Conservation (phyloP, 2,888 invertebrate species). For the Epinotia bilunana region DNA sequence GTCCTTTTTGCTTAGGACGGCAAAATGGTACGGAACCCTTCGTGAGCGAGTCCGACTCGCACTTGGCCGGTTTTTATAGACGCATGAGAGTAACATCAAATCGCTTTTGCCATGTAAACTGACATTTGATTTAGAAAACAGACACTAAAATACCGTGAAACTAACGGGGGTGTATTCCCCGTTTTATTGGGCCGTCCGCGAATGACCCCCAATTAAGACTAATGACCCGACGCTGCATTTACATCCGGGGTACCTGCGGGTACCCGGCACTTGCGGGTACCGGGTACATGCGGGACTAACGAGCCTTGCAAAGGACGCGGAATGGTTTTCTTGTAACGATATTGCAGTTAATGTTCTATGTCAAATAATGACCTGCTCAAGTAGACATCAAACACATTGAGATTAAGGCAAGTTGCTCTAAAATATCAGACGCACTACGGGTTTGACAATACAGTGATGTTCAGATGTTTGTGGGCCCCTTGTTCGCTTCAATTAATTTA, state of each 20-base stretch:
- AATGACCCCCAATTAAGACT: slow-evolving; percentile 83
- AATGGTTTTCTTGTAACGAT: slow-evolving; percentile 21
- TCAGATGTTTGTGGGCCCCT: no score
- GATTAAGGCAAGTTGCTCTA: not conserved
- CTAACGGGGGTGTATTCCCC: slow-evolving; percentile 65
- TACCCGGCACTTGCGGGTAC: slow-evolving; percentile 7
- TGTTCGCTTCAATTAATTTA: no score
- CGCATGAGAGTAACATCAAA: not conserved
- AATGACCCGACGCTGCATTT: slow-evolving; percentile 70
- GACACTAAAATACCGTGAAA: slow-evolving; percentile 6
- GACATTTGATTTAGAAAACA: slow-evolving; percentile 12
- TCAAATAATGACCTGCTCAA: not conserved
- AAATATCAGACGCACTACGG: no score
- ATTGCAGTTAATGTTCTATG: not conserved
- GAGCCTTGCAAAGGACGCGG: slow-evolving; percentile 27
- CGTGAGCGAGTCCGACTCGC: no score
- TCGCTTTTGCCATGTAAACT: not conserved
- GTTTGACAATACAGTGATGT: no score
- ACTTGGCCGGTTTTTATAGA: not conserved
- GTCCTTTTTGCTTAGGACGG: no score
- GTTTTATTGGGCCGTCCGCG: slow-evolving; percentile 75
- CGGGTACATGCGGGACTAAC: slow-evolving; percentile 18
- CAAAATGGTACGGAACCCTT: no score
- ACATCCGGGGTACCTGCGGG: slow-evolving; percentile 26
- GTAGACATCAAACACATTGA: not conserved